Percentiles rank a stretch among this genome's conserved stretches.
Conservation (phyloP, 2,888 invertebrate species). For the Mythimna ferrago region DNA sequence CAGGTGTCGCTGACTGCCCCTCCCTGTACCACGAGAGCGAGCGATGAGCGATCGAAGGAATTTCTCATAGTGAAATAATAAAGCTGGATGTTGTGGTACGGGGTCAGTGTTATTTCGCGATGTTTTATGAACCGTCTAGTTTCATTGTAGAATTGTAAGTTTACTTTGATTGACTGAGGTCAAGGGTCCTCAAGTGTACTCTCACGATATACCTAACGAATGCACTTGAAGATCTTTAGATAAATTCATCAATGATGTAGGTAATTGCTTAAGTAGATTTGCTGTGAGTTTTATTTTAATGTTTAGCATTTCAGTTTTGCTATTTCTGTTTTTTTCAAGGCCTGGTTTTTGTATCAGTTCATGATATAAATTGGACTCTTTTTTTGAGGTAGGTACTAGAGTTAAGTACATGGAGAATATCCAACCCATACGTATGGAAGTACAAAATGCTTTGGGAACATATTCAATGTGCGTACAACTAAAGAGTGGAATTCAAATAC, state of each 20-base stretch:
- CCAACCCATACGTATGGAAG: no score
- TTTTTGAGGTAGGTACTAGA: no score
- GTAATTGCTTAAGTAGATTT: not conserved
- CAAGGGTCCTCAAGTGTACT: not conserved
- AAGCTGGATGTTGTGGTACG: conserved; percentile 21
- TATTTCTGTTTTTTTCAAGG: no score
- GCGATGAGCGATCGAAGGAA: conserved; percentile 52
- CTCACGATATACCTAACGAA: not conserved
- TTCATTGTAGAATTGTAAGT: not conserved
- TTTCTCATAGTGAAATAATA: conserved; percentile 11
- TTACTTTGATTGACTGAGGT: not conserved
- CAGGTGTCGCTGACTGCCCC: conserved; percentile 80
- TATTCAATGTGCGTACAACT: no score
- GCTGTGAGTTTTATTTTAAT: no score
- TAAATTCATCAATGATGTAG: not conserved
- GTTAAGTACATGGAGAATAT: no score
- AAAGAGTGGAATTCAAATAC: no score
- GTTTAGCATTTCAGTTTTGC: no score
- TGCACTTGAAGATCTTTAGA: not conserved
- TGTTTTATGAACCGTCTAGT: not conserved
- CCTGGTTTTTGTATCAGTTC: no score
- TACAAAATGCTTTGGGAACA: no score
- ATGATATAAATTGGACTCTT: no score
- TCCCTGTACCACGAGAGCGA: conserved; percentile 63
- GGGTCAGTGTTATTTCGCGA: not conserved